A percentile compares a stretch with the other conserved stretches of the same genome.
These are phyloP conservation scores for Egretta garzetta DNA, from an alignment of 2,113 vertebrate genomes.

Conservation along the genomic window DNA sequence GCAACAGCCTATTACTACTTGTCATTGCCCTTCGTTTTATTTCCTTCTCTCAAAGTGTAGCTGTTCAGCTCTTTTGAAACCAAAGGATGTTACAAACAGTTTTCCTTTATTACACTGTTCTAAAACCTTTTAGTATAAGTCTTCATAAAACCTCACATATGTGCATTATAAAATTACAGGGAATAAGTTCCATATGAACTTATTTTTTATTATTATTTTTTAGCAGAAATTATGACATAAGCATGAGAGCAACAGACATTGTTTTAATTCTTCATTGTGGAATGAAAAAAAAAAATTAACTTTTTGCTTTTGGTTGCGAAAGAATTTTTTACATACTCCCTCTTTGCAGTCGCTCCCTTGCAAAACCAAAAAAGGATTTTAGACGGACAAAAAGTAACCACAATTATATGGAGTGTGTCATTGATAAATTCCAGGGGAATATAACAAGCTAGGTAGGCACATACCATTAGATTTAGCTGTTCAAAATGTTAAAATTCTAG, in stretches of 20 bases:
- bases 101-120: not conserved
- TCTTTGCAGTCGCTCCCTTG: not conserved
- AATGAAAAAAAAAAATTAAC: not conserved
- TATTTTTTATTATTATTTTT: constrained; percentile 9
- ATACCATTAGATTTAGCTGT: constrained; percentile 39
- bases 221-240: not conserved
- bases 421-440: constrained; percentile 62
- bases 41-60: not conserved
- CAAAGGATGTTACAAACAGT: not conserved
- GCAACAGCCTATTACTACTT: not conserved
- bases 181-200: constrained; percentile 43
- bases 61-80: not conserved
- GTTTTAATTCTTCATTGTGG: constrained; percentile 39
- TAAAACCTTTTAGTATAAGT: constrained; percentile 7
- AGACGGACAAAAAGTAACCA: constrained; percentile 33
- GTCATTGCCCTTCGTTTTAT: not conserved
- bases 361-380: constrained; percentile 56
- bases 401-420: constrained; percentile 62
- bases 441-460: constrained; percentile 52
- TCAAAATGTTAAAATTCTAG: constrained; percentile 15
- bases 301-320: constrained; percentile 18
- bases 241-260: constrained; percentile 9
- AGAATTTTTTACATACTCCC: constrained; percentile 45
- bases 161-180: constrained; percentile 24
- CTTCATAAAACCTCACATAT: constrained; percentile 34